Percentiles rank a stretch among this genome's conserved stretches.
Conservation (phyloP, 2,113 vertebrate genomes). For the Hiodon alosoides region DNA sequence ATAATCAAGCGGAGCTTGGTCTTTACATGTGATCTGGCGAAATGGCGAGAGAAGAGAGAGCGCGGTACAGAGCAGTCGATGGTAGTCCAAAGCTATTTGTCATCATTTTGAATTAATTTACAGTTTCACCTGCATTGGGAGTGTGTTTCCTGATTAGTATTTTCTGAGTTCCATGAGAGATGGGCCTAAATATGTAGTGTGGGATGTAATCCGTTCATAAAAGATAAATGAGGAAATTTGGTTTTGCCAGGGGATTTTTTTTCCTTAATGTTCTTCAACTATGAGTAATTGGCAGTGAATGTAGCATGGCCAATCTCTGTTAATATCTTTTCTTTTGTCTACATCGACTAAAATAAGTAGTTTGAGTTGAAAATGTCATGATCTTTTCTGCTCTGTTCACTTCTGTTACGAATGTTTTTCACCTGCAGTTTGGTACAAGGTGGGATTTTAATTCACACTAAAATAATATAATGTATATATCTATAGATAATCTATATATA, state of each 20-base stretch:
- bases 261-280: not conserved
- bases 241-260: no score
- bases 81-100: conserved; percentile 8
- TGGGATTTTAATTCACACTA: no score
- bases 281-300: not conserved
- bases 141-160: not conserved
- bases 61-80: not conserved
- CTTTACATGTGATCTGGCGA: not conserved
- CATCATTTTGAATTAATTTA: conserved; percentile 15
- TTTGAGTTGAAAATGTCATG: no score
- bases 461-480: no score
- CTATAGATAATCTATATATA: no score
- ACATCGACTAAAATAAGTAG: no score
- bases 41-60: not conserved
- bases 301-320: not conserved
- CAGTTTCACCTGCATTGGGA: not conserved
- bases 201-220: not conserved
- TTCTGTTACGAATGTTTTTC: no score
- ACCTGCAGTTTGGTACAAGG: no score
- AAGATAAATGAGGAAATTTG: not conserved
- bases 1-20: not conserved
- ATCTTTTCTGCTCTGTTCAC: no score
- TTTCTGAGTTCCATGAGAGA: not conserved
- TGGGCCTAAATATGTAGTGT: not conserved
- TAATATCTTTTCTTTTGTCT: no score